These are phyloP conservation scores for Heliconius congener DNA, from an alignment of 1,140 invertebrate species.

Conservation along the genomic window DNA sequence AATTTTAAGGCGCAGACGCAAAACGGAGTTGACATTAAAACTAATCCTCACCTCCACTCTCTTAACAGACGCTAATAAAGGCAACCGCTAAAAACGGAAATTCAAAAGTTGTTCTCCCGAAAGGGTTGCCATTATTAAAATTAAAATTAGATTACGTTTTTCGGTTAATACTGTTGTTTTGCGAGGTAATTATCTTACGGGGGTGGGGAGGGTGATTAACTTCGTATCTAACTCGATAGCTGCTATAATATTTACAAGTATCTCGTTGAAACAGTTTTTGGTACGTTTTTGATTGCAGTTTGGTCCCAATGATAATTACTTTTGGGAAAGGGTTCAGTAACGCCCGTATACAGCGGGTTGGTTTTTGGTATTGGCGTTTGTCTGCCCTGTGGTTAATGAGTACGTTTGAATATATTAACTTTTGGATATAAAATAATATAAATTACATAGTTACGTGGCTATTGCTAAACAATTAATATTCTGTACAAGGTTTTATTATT, in stretches of 20 bases:
- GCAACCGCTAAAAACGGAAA: conserved; percentile 59
- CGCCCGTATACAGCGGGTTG: conserved; percentile 45
- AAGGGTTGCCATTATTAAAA: conserved; percentile 74
- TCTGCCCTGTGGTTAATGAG: neutral
- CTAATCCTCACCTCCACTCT: conserved; percentile 38
- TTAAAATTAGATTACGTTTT: conserved; percentile 79
- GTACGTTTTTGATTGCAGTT: conserved; percentile 78
- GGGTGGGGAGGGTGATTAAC: conserved; percentile 67
- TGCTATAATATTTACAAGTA: conserved; percentile 74
- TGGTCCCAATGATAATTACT: conserved; percentile 76
- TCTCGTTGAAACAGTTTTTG: conserved; percentile 73
- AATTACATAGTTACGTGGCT: neutral
- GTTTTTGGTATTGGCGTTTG: neutral
- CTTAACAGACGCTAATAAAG: conserved; percentile 52
- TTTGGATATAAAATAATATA: neutral
- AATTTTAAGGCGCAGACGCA: neutral
- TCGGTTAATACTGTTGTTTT: conserved; percentile 70
- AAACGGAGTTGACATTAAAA: conserved; percentile 35
- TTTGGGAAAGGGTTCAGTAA: conserved; percentile 71
- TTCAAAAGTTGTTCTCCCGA: conserved; percentile 60
- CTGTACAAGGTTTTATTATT: no score
- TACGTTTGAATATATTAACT: neutral
- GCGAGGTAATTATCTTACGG: conserved; percentile 69
- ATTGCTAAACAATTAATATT: no score
- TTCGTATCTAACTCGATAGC: conserved; percentile 74